Evolutionary conservation across 2,888 invertebrate genomes (phyloP).

Genomic region (Lepidocyrtinus sp.): DNA sequence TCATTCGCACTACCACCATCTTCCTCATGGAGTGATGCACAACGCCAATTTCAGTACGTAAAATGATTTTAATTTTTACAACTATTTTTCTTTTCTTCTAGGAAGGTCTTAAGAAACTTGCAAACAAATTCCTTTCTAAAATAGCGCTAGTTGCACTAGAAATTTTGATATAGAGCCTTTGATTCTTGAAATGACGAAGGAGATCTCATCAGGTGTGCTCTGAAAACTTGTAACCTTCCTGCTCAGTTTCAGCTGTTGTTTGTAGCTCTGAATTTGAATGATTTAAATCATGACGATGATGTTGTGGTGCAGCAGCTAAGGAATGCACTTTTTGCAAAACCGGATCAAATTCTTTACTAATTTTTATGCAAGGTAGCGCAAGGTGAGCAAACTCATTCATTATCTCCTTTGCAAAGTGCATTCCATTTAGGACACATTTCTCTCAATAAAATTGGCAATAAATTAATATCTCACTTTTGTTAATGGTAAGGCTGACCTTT

Average conservation of each 20-base stretch:
- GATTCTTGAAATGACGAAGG: too few relatives aligned
- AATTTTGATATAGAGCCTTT: too few relatives aligned
- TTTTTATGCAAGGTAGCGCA: background rate
- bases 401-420: background rate
- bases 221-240: conserved; percentile 7
- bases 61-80: background rate
- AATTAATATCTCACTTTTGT: background rate
- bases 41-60: conserved; percentile 1
- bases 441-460: background rate
- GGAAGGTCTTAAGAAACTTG: too few relatives aligned
- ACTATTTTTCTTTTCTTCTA: too few relatives aligned
- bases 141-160: too few relatives aligned
- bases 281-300: too few relatives aligned
- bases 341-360: background rate
- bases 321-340: background rate
- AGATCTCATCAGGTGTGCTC: too few relatives aligned
- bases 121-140: conserved; percentile 12
- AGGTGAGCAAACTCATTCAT: background rate
- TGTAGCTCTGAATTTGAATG: too few relatives aligned
- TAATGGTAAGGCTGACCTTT: background rate
- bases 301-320: too few relatives aligned
- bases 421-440: background rate
- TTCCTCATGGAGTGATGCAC: background rate
- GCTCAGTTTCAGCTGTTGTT: too few relatives aligned
- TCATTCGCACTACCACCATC: background rate